Evolutionary conservation across 2,113 vertebrate genomes (phyloP), one percentile per base, ranked within the genome.

Genomic region (Fulica atra): DNA sequence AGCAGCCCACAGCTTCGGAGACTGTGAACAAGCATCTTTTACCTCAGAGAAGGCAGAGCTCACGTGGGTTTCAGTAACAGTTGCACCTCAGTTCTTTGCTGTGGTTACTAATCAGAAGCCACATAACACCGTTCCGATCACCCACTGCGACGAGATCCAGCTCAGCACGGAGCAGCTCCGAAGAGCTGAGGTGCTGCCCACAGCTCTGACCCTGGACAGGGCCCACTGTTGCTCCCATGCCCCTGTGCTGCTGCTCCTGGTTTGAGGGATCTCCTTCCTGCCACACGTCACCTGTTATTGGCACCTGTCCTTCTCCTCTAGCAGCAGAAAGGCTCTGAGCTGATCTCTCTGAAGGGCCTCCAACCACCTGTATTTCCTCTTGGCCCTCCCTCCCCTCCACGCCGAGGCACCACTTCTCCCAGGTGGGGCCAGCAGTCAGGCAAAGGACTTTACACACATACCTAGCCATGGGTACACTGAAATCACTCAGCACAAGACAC

Each of bases 301-400:
- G 17, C 8, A 13, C 28, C 20, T 79, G 33, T 87, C 51, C 35
- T 71, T 31, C 54, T 91, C 6, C 73, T 54, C 23, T 68, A 88
- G 50, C 35, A 64, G 20, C 2, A 2, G 35, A 76, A 95, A 69
- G 35, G 13, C 57, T 73, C 14, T 23, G 13, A 89, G 91, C 36
- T 0, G 0, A 0, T 9, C 10, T 44, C 46, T 73, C 51, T 1
- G 5, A 56, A 80, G 16, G 57, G 36, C 15, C 28, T 70, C 23
- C 5, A 12, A 6, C 14, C 14, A 11, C 38, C 21, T 42, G 10
- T 5, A 0, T 44, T 88, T 82, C n/a, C 7, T 8, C 36, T 61
- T 2, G 2, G 59, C 16, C 35, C n/a, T 54, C 13, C 31, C 31
- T 48, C 20, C 28, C 35, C 33, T 65, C 44, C 38, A 20, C 1